Conservation (phyloP, 2,797 vertebrate genomes). For the Cossypha polioptera region DNA sequence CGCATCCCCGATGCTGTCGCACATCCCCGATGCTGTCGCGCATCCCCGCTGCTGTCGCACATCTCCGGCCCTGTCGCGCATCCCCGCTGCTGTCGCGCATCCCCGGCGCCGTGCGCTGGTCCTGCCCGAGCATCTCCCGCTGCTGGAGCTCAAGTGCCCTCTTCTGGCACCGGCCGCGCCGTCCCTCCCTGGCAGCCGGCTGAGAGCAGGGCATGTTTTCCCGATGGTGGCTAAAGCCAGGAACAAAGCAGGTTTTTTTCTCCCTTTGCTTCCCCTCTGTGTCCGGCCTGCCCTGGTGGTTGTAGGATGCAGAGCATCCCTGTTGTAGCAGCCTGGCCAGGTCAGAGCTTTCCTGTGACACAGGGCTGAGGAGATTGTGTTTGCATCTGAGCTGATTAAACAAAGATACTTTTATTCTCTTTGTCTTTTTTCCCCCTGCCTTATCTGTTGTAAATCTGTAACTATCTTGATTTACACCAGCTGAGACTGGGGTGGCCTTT, state of each 20-base stretch:
- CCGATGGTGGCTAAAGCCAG: not conserved
- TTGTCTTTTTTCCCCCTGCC: not conserved
- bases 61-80: no score
- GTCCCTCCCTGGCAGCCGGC: not conserved
- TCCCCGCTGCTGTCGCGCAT: not conserved
- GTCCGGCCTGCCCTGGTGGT: not conserved
- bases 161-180: slow-evolving; percentile 67
- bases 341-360: not conserved
- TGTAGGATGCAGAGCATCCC: not conserved
- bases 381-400: not conserved
- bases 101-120: not conserved
- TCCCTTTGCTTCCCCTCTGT: not conserved
- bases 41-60: not conserved
- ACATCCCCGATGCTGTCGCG: not conserved
- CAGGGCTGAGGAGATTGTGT: not conserved
- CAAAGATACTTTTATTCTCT: not conserved
- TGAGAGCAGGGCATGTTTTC: not conserved
- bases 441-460: not conserved
- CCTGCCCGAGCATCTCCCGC: not conserved
- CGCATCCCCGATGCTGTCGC: not conserved
- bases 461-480: not conserved
- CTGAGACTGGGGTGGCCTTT: not conserved
- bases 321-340: not conserved
- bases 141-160: slow-evolving; percentile 78
- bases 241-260: slow-evolving; percentile 4